Evolutionary conservation across 2,797 vertebrate genomes (phyloP).

Genomic region (Dryobates pubescens): DNA sequence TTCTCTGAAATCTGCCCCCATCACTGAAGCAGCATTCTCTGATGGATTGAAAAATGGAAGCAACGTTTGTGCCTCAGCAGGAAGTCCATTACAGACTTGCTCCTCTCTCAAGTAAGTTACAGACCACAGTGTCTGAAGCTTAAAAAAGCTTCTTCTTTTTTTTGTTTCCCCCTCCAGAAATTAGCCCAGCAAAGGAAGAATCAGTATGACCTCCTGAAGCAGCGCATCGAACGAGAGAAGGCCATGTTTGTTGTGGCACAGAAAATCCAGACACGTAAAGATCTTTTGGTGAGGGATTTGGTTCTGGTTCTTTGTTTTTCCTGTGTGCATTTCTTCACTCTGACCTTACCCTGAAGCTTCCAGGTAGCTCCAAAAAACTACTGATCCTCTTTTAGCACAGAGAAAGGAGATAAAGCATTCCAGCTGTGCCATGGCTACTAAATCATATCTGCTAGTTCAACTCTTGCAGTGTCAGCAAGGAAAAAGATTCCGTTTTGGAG

Average conservation of each 20-base stretch:
- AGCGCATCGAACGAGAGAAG: conserved; percentile 92
- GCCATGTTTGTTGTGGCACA: conserved; percentile 91
- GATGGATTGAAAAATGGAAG: background rate
- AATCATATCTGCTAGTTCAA: background rate
- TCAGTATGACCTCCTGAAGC: conserved; percentile 87
- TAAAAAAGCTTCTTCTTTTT: background rate
- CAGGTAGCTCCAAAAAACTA: background rate
- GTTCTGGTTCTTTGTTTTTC: background rate
- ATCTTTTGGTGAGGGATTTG: conserved; percentile 87
- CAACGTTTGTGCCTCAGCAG: background rate
- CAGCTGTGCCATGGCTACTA: background rate
- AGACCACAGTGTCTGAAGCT: background rate
- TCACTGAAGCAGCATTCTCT: background rate
- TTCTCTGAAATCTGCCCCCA: background rate
- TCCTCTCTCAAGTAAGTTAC: background rate
- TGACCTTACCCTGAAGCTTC: background rate
- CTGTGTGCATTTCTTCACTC: background rate
- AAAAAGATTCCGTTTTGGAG: background rate
- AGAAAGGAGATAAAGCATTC: background rate
- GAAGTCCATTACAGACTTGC: background rate
- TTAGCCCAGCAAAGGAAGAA: conserved; percentile 83
- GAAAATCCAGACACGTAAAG: conserved; percentile 96
- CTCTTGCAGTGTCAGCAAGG: background rate
- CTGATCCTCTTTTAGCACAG: background rate
- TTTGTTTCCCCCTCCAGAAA: conserved; percentile 73